These are phyloP conservation scores for Toxonevra muliebris DNA, from an alignment of 2,888 invertebrate genomes.

Conservation along the genomic window DNA sequence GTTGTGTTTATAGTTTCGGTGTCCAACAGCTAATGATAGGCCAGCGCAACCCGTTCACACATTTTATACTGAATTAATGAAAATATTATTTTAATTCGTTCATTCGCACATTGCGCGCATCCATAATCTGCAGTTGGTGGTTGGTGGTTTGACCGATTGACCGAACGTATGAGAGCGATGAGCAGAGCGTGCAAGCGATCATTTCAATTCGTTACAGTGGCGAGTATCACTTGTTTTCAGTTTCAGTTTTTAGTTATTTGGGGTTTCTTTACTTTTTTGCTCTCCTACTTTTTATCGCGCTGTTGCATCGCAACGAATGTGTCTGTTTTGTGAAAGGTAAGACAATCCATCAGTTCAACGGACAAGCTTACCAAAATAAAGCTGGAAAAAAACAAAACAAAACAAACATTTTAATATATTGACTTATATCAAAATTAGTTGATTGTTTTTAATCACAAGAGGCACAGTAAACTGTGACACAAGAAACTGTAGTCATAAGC, in stretches of 20 bases:
- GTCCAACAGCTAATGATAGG: constrained; percentile 60
- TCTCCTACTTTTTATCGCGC: neutral
- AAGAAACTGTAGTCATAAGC: neutral
- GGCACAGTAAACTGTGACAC: neutral
- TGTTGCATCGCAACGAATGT: neutral
- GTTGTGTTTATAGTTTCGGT: constrained; percentile 54
- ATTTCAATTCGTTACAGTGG: neutral
- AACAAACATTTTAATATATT: neutral
- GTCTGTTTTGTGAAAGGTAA: constrained; percentile 7
- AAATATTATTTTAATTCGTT: constrained; percentile 15
- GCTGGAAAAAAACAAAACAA: neutral
- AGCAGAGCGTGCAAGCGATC: neutral
- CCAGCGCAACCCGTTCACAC: constrained; percentile 51
- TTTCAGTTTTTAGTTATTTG: neutral
- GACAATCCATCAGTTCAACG: too few relatives aligned
- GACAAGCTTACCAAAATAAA: too few relatives aligned
- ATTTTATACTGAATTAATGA: constrained; percentile 56
- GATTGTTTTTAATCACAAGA: neutral
- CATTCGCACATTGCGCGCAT: constrained; percentile 5
- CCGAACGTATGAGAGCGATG: neutral
- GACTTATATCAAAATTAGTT: neutral
- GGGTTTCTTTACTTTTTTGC: neutral
- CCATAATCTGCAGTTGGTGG: neutral
- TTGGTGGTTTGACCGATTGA: neutral
- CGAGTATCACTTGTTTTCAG: neutral